Percentiles rank a stretch among this genome's conserved stretches.
Conservation (phyloP, 2,888 invertebrate genomes). For the Alentia gelatinosa region DNA sequence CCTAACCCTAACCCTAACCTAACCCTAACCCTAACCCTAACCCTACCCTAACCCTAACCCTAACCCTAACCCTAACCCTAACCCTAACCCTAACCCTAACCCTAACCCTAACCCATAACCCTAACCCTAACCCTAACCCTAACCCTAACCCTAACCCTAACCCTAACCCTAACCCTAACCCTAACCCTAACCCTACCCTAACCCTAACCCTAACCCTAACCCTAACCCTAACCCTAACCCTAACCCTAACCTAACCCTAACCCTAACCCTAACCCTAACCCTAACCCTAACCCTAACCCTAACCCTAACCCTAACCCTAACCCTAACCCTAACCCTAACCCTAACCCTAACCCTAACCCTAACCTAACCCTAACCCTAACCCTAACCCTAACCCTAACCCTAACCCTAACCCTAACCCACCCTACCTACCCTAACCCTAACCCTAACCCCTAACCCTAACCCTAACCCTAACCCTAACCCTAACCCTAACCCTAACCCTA, state of each 20-base stretch:
- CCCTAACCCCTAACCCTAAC: neutral
- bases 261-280: neutral
- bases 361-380: neutral
- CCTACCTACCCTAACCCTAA: neutral
- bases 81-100: neutral
- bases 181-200: neutral
- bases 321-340: neutral
- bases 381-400: neutral
- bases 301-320: neutral
- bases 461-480: neutral
- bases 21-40: conserved; percentile 14
- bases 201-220: neutral
- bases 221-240: neutral
- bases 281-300: neutral
- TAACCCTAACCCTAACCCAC: neutral
- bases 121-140: neutral
- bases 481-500: neutral
- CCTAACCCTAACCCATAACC: neutral
- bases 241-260: neutral
- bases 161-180: neutral
- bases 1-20: conserved; percentile 63
- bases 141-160: neutral
- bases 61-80: neutral
- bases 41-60: neutral
- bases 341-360: neutral